Conservation (phyloP, 2,888 invertebrate species). For the Andrena bicolor region DNA sequence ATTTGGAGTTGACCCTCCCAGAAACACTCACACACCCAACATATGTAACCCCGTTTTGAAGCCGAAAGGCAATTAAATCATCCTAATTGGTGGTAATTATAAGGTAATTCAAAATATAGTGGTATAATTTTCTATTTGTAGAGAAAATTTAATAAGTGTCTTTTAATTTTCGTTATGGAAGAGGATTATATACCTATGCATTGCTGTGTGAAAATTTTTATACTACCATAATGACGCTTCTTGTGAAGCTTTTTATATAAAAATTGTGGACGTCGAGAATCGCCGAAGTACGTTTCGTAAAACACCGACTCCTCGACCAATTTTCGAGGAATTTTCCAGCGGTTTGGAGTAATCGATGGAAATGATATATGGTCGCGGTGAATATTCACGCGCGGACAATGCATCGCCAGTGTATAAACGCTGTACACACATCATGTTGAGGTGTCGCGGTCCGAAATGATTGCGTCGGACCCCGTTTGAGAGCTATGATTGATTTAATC, state of each 20-base stretch:
- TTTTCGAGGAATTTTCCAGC: conserved; percentile 26
- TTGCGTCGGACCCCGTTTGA: conserved; percentile 29
- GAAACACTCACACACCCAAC: too few relatives aligned
- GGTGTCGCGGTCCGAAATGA: conserved; percentile 39
- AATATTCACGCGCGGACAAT: conserved; percentile 30
- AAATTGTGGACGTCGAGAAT: not conserved
- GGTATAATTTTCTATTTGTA: too few relatives aligned
- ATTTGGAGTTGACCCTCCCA: too few relatives aligned
- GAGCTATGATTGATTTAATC: conserved; percentile 45
- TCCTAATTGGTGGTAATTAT: too few relatives aligned
- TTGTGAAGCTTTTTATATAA: not conserved
- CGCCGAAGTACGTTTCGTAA: conserved; percentile 7
- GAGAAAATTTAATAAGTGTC: too few relatives aligned
- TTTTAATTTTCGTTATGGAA: too few relatives aligned
- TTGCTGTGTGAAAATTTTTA: not conserved
- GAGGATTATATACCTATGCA: too few relatives aligned
- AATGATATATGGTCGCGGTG: conserved; percentile 49
- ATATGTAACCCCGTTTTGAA: too few relatives aligned
- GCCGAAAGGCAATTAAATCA: too few relatives aligned
- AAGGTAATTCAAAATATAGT: too few relatives aligned
- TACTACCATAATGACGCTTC: not conserved
- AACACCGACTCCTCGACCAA: not conserved
- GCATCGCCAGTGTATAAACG: conserved; percentile 42
- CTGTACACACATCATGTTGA: conserved; percentile 48
- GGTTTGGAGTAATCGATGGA: conserved; percentile 37